These are phyloP conservation scores for Folsomia candida DNA, from an alignment of 2,888 invertebrate genomes.

Conservation along the genomic window DNA sequence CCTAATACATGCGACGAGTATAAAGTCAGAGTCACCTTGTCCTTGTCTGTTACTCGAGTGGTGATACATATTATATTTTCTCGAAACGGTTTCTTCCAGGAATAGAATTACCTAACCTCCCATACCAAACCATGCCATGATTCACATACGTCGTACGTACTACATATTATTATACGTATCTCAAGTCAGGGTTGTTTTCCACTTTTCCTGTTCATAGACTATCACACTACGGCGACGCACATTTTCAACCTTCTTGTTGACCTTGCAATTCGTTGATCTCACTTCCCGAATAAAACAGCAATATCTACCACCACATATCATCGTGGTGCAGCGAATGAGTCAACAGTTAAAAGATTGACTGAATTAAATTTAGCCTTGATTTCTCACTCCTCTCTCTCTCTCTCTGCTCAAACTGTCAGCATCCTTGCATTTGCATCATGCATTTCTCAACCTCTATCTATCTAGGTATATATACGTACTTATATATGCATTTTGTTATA, in stretches of 20 bases:
- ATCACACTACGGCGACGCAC: slow-evolving; percentile 13
- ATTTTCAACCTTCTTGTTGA: slow-evolving; percentile 13
- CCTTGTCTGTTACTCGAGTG: neutral
- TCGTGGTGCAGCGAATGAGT: neutral
- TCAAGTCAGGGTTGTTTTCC: slow-evolving; percentile 8
- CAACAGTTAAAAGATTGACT: neutral
- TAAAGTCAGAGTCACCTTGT: neutral
- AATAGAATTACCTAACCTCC: neutral
- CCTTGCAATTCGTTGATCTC: slow-evolving; percentile 18
- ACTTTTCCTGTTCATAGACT: slow-evolving; percentile 1
- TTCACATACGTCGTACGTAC: no score
- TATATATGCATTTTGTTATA: no score
- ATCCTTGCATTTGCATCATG: neutral
- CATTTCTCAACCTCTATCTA: no score
- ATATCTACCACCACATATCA: no score
- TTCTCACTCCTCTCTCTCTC: neutral
- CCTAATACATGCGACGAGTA: neutral
- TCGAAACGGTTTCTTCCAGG: neutral
- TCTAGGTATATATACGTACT: no score
- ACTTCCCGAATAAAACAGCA: slow-evolving; percentile 16
- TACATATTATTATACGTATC: neutral
- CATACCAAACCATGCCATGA: no score
- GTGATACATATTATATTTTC: neutral
- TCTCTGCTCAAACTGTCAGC: neutral
- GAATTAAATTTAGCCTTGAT: neutral